Conservation (phyloP, 1,140 invertebrate species). For the Rhopalosiphum maidis region DNA sequence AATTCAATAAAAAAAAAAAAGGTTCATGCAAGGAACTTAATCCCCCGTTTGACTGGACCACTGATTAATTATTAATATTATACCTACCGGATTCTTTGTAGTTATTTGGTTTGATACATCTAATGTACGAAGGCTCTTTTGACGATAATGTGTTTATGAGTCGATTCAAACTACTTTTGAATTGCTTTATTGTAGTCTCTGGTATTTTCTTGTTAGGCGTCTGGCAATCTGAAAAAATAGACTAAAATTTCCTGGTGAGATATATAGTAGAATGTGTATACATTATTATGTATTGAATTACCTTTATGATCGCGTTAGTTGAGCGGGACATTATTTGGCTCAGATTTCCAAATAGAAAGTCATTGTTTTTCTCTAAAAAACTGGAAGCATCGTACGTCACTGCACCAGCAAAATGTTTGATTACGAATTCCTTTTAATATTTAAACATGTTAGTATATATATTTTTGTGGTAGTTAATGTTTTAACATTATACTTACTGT, state of each 20-base stretch:
- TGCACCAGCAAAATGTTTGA: conserved; percentile 75
- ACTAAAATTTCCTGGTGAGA: conserved; percentile 69
- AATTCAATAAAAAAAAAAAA: neutral
- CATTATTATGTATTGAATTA: neutral
- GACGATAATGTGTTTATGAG: conserved; percentile 76
- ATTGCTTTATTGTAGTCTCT: conserved; percentile 77
- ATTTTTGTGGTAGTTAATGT: neutral
- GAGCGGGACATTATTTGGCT: conserved; percentile 72
- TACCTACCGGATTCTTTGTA: conserved; percentile 69
- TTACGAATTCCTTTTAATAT: conserved; percentile 58
- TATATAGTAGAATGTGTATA: conserved; percentile 62
- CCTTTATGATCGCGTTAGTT: conserved; percentile 39
- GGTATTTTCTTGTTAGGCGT: conserved; percentile 62
- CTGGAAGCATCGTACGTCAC: conserved; percentile 74
- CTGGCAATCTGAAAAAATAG: conserved; percentile 59
- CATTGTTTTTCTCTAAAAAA: conserved; percentile 81
- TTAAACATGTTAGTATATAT: neutral
- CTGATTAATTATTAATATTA: neutral
- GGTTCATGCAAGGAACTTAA: neutral
- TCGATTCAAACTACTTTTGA: conserved; percentile 75
- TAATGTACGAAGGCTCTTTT: conserved; percentile 77
- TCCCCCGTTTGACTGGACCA: neutral
- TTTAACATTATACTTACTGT: neutral
- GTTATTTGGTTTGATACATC: conserved; percentile 83
- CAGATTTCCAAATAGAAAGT: conserved; percentile 72